phyloP scores from a whole-genome alignment of 2,888 invertebrate species.

The Tipula vernalis region DNA sequence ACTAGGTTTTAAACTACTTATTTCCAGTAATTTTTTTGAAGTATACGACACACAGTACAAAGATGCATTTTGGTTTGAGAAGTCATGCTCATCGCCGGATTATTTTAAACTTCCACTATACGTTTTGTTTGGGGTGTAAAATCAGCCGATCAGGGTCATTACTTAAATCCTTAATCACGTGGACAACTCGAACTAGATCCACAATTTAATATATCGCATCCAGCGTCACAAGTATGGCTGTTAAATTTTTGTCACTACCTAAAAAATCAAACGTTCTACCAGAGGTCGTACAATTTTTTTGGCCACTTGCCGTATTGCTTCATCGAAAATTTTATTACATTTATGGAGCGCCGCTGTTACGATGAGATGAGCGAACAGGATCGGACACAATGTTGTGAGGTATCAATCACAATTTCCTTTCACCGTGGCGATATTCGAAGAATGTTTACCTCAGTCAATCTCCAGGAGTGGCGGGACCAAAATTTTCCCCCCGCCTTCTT shows the following conservation, averaged over 20 bases:
- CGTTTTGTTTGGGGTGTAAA: constrained; percentile 85
- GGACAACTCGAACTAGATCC: constrained; percentile 67
- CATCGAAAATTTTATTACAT: constrained; percentile 72
- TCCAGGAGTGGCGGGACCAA: constrained; percentile 75
- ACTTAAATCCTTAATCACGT: constrained; percentile 64
- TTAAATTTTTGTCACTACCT: constrained; percentile 67
- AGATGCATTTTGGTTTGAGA: constrained; percentile 61
- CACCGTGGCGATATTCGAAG: constrained; percentile 56
- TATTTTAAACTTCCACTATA: constrained; percentile 57
- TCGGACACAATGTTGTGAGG: constrained; percentile 72
- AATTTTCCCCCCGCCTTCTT: constrained; percentile 50
- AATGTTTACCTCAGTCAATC: constrained; percentile 69
- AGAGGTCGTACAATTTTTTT: constrained; percentile 55
- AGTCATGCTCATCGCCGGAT: constrained; percentile 31
- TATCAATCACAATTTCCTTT: constrained; percentile 71
- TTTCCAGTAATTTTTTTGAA: constrained; percentile 76
- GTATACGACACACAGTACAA: constrained; percentile 69
- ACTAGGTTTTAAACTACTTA: constrained; percentile 74
- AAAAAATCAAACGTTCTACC: constrained; percentile 70
- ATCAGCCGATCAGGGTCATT: constrained; percentile 74
- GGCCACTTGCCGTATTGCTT: constrained; percentile 77
- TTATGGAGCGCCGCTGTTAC: constrained; percentile 59
- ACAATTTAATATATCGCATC: constrained; percentile 65
- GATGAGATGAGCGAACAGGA: constrained; percentile 59
- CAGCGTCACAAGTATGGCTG: constrained; percentile 74